phyloP scores from a whole-genome alignment of 2,113 vertebrate genomes.

The Scomber japonicus region DNA sequence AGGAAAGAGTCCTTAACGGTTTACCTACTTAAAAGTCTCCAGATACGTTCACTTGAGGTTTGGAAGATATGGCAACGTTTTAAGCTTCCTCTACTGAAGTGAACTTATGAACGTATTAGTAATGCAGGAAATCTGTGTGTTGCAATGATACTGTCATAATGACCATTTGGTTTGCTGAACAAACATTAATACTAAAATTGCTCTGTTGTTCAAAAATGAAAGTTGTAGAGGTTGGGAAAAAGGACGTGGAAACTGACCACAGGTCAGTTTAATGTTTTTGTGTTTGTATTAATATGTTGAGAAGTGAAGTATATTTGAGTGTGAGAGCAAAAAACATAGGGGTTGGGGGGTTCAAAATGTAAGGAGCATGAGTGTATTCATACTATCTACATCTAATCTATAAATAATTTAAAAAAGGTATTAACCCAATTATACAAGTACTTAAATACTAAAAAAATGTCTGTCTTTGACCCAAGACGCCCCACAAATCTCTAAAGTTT shows the following conservation, averaged over 20 bases:
- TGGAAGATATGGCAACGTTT: not conserved
- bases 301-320: not conserved
- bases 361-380: not conserved
- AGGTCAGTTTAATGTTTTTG: not conserved
- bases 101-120: not conserved
- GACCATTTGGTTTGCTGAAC: not conserved
- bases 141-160: not conserved
- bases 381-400: not conserved
- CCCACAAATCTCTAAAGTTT: conserved; percentile 5
- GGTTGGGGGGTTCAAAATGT: not conserved
- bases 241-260: not conserved
- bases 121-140: not conserved
- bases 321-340: not conserved
- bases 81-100: not conserved
- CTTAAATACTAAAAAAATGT: not conserved
- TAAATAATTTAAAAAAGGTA: too few species aligned
- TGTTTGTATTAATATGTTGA: not conserved
- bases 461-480: not conserved
- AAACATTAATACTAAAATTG: too few species aligned
- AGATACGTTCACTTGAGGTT: not conserved
- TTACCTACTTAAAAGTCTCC: not conserved
- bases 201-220: too few species aligned
- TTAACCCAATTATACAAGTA: not conserved
- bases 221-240: not conserved
- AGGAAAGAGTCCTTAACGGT: not conserved